Evolutionary conservation across 2,797 vertebrate genomes (phyloP).

Genomic region (Melanotaenia maccullochi): DNA sequence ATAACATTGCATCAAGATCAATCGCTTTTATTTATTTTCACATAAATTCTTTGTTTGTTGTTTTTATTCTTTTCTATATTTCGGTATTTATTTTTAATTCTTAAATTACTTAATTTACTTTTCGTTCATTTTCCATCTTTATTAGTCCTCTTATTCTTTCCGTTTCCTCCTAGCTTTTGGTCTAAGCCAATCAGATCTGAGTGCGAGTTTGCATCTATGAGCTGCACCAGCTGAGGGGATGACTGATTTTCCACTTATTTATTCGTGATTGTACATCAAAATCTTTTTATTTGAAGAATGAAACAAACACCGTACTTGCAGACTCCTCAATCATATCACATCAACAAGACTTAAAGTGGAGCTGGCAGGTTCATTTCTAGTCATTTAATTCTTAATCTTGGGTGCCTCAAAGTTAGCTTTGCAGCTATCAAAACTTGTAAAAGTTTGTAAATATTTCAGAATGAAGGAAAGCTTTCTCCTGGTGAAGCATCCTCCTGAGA

Average conservation of each 20-base stretch:
- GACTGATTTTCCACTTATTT: background rate
- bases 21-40: background rate
- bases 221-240: background rate
- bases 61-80: background rate
- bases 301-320: background rate
- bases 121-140: background rate
- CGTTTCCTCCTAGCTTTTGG: background rate
- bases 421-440: no score
- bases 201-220: background rate
- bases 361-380: no score
- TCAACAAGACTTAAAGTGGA: background rate
- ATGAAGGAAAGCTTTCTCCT: no score
- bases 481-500: no score
- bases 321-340: background rate
- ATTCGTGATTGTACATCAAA: background rate
- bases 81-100: background rate
- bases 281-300: background rate
- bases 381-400: no score
- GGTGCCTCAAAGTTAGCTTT: background rate
- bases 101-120: background rate
- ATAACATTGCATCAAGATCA: no score
- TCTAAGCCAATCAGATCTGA: background rate
- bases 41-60: background rate
- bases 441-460: no score
- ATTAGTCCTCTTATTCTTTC: background rate